These are phyloP conservation scores for Sphaerophoria rueppellii DNA, from an alignment of 2,888 invertebrate genomes.

Conservation along the genomic window DNA sequence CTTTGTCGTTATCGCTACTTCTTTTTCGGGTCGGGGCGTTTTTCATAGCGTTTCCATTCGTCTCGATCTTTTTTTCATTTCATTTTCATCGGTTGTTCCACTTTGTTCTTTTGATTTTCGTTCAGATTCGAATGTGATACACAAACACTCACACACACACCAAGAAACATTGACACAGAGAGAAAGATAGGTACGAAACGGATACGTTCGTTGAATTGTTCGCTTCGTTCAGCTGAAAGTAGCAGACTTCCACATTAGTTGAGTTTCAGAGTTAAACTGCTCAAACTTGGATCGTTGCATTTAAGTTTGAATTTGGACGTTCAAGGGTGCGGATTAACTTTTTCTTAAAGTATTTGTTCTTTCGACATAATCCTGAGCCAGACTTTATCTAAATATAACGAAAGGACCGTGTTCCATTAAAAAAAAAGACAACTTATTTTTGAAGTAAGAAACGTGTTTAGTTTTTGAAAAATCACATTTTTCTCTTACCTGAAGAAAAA, in stretches of 20 bases:
- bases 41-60: slow-evolving; percentile 30
- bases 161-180: background rate
- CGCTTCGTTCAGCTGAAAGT: background rate
- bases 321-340: slow-evolving; percentile 73
- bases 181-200: slow-evolving; percentile 30
- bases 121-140: slow-evolving; percentile 36
- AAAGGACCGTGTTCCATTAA: too few relatives aligned
- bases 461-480: slow-evolving; percentile 28
- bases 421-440: background rate
- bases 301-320: slow-evolving; percentile 72
- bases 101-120: slow-evolving; percentile 29
- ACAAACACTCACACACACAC: slow-evolving; percentile 21
- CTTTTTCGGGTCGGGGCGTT: slow-evolving; percentile 36
- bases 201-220: slow-evolving; percentile 30
- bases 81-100: slow-evolving; percentile 35
- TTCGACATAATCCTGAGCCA: slow-evolving; percentile 11
- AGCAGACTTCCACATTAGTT: too few relatives aligned
- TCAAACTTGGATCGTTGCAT: slow-evolving; percentile 68
- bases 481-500: slow-evolving; percentile 14
- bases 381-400: too few relatives aligned
- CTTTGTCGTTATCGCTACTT: slow-evolving; percentile 40
- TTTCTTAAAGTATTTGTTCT: slow-evolving; percentile 44
- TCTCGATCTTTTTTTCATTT: slow-evolving; percentile 19
- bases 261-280: slow-evolving; percentile 50
- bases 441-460: slow-evolving; percentile 4